Conservation (phyloP, 2,888 invertebrate genomes). For the Beris morrisii region DNA sequence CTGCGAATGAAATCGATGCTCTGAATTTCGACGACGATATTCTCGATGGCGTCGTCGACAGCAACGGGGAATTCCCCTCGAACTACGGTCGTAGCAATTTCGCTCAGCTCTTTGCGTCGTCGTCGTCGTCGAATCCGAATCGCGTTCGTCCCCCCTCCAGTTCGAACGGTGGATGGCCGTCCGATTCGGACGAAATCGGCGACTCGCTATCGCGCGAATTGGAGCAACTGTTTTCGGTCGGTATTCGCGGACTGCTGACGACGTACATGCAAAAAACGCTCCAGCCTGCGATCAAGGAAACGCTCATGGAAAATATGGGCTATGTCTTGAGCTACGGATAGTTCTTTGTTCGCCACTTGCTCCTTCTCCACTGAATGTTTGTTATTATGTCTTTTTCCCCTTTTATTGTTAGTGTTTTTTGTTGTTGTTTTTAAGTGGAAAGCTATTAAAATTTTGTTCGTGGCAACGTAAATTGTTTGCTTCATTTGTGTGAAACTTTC, state of each 20-base stretch:
- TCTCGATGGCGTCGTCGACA: constrained; percentile 47
- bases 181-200: constrained; percentile 58
- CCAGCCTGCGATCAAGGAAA: constrained; percentile 83
- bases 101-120: no score
- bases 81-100: no score
- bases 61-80: constrained; percentile 8
- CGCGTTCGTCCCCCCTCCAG: no score
- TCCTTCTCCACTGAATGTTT: no score
- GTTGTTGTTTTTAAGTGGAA: no score
- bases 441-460: no score
- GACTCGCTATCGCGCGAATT: constrained; percentile 76
- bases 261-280: constrained; percentile 82
- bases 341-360: constrained; percentile 28
- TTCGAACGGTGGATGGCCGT: background rate
- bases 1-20: constrained; percentile 41
- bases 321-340: constrained; percentile 83
- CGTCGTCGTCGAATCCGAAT: no score
- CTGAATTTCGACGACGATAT: constrained; percentile 50
- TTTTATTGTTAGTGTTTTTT: no score
- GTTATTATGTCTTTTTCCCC: no score
- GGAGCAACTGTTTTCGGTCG: constrained; percentile 82
- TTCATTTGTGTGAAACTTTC: no score
- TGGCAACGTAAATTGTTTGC: no score
- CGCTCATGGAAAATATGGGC: constrained; percentile 84
- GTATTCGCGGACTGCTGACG: constrained; percentile 77